phyloP scores from a whole-genome alignment of 2,797 vertebrate species.

The Myiotriccus ornatus region DNA sequence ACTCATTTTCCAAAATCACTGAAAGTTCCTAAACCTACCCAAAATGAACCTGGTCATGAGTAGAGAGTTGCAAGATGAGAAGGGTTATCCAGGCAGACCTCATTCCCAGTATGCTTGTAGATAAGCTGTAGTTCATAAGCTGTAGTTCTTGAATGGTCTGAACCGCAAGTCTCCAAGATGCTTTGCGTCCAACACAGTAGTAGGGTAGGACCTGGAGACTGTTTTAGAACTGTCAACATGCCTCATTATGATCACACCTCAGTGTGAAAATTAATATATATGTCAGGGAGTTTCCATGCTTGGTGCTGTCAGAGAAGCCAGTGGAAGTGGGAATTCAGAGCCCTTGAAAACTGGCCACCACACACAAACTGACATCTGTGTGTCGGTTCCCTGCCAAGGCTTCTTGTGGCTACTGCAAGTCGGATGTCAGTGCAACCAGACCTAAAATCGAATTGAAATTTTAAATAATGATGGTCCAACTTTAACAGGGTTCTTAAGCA shows the following conservation, averaged over 20 bases:
- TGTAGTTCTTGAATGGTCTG: background rate
- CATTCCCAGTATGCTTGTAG: background rate
- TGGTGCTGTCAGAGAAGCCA: background rate
- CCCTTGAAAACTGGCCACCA: background rate
- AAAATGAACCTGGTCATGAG: background rate
- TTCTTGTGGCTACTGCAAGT: background rate
- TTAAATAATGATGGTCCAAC: background rate
- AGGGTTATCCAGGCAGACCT: background rate
- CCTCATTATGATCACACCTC: background rate
- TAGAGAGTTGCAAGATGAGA: background rate
- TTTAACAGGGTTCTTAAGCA: background rate
- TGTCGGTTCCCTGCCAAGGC: background rate
- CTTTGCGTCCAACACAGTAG: background rate
- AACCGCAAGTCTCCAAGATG: background rate
- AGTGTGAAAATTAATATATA: background rate
- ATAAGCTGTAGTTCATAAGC: background rate
- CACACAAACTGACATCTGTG: background rate
- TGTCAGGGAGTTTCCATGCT: conserved; percentile 8
- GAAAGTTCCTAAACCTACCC: background rate
- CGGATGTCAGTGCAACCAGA: background rate
- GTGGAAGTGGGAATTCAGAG: background rate
- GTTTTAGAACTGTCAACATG: background rate
- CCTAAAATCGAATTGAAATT: conserved; percentile 39
- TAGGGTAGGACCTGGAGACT: background rate
- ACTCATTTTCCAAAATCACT: background rate